A percentile compares a stretch with the other conserved stretches of the same genome.
These are phyloP conservation scores for Ecliptopera silaceata DNA, from an alignment of 2,888 invertebrate genomes.

Conservation along the genomic window DNA sequence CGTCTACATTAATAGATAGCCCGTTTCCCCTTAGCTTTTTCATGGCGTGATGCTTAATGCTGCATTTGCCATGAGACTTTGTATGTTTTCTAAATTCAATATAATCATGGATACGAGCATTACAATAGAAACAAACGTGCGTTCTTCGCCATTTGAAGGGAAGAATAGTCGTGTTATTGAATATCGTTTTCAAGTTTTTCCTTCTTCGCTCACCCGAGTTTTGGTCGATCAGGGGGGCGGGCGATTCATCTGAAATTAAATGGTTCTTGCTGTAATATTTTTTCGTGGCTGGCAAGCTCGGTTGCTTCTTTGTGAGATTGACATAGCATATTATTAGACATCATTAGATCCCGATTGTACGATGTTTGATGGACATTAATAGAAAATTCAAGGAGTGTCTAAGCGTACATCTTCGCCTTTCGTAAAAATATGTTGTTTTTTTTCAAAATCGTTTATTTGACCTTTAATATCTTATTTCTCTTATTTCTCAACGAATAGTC, in stretches of 20 bases:
- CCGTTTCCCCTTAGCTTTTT: constrained; percentile 60
- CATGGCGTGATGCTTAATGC: constrained; percentile 56
- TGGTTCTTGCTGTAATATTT: constrained; percentile 52
- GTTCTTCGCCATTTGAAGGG: constrained; percentile 75
- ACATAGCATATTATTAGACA: not conserved
- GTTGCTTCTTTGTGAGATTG: constrained; percentile 34
- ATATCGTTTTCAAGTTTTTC: constrained; percentile 69
- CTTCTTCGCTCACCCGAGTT: constrained; percentile 61
- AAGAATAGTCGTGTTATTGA: constrained; percentile 69
- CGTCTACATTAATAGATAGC: constrained; percentile 66
- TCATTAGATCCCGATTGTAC: not conserved
- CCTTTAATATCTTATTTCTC: not conserved
- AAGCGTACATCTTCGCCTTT: not conserved
- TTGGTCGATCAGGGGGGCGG: constrained; percentile 51
- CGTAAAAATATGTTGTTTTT: not conserved
- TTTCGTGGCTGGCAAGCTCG: constrained; percentile 10
- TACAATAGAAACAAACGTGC: constrained; percentile 71
- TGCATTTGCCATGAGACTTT: constrained; percentile 58
- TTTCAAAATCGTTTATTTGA: not conserved
- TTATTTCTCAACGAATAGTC: not conserved
- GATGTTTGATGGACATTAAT: no score
- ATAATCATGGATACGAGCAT: constrained; percentile 56
- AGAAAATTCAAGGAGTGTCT: no score
- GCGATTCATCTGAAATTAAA: constrained; percentile 73
- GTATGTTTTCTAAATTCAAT: constrained; percentile 66